Conservation (phyloP, 2,113 vertebrate species). For the Osmerus eperlanus region DNA sequence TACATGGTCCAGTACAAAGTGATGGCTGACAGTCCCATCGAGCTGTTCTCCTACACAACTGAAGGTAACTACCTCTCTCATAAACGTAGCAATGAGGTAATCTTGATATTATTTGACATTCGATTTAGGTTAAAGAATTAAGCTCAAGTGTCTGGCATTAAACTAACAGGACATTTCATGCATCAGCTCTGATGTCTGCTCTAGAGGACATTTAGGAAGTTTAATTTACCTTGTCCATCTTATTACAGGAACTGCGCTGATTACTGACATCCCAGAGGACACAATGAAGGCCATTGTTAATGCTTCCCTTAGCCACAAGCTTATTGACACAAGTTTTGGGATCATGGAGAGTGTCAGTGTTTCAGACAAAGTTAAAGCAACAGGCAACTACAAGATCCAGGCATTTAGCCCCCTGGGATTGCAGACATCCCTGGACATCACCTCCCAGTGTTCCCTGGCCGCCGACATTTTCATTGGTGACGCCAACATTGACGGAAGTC, state of each 20-base stretch:
- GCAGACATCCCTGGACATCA: slow-evolving; percentile 69
- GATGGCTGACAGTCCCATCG: slow-evolving; percentile 70
- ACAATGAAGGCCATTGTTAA: slow-evolving; percentile 59
- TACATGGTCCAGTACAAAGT: slow-evolving; percentile 67
- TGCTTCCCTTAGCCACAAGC: slow-evolving; percentile 73
- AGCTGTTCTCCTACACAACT: slow-evolving; percentile 78
- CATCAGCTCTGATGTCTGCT: too few species aligned
- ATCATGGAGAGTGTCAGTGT: slow-evolving; percentile 59
- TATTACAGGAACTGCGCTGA: slow-evolving; percentile 71
- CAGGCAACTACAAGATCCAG: slow-evolving; percentile 65
- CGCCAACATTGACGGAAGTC: slow-evolving; percentile 68
- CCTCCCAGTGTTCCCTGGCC: slow-evolving; percentile 61
- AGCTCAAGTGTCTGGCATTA: too few species aligned
- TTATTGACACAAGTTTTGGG: slow-evolving; percentile 74
- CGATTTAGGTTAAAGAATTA: neutral
- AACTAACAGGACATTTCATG: too few species aligned
- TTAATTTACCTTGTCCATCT: slow-evolving; percentile 22
- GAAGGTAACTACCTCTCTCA: slow-evolving; percentile 72
- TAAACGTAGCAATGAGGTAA: neutral
- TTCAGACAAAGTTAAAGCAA: slow-evolving; percentile 57
- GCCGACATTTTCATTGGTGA: slow-evolving; percentile 66
- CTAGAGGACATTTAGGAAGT: too few species aligned
- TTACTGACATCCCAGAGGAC: slow-evolving; percentile 61
- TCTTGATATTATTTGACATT: neutral
- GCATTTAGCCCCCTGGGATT: slow-evolving; percentile 70